Base-by-base conservation (phyloP, 1,140 invertebrate species). In the Battus philenor region DNA sequence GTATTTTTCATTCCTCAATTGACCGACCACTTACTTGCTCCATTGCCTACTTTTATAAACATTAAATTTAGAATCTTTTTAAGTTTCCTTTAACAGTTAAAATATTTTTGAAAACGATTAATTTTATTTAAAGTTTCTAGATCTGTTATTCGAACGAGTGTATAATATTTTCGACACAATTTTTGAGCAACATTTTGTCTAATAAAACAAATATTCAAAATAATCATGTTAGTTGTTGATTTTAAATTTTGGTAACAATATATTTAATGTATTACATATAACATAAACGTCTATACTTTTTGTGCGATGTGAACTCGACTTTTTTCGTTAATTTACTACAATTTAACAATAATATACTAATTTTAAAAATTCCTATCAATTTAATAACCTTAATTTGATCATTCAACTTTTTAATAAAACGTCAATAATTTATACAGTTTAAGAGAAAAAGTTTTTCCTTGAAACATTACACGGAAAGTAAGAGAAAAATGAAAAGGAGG, bases 251-350 rank as follows among this genome's bases (percentile, higher is more conserved):
- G n/a, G 27, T 16, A 11, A 2, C 26, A n/a, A 41, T 15, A 5
- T 15, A 41, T 41, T 20, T 20, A 36, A 43, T 29, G 46, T 16
- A 18, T 45, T 17, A 45, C 15, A 59, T 24, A 43, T 38, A 52
- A 47, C 36, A 43, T 34, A 54, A 62, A 44, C 36, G 32, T 53
- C 54, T 67, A 67, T 62, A 44, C 33, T 39, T 45, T 67, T 75
- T 72, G 71, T 75, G 71, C 71, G 71, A 72, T 54, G 49, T 50
- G 59, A 63, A 63, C 59, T 54, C 68, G 67, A 68, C 66, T 51
- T 56, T 68, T 50, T 47, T 51, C 43, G 41, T 61, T 22, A 49
- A 50, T 59, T 65, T 48, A 44, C 66, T 70, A 75, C 59, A 53
- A 33, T 67, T 67, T 72, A 72, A 75, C 68, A 75, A 69, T 75